Evolutionary conservation across 1,140 invertebrate genomes (phyloP).

Genomic region (Drosophila micromelanica): DNA sequence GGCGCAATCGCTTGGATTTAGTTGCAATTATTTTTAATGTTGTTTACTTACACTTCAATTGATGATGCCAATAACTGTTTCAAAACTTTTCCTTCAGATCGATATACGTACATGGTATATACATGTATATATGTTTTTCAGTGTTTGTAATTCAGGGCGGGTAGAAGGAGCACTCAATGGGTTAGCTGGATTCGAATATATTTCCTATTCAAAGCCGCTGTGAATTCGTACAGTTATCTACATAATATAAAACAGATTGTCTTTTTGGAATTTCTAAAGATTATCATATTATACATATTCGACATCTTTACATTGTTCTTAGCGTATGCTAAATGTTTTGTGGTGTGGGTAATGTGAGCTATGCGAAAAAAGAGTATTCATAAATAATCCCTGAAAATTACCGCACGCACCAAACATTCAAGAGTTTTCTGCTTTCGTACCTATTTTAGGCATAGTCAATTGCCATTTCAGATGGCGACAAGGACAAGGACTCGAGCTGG

Average conservation of each 20-base stretch:
- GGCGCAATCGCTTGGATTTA: conserved; percentile 80
- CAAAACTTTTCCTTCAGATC: conserved; percentile 71
- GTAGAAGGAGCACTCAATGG: neutral
- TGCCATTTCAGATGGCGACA: conserved; percentile 51
- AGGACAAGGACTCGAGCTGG: conserved; percentile 46
- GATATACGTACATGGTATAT: conserved; percentile 36
- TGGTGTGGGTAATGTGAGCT: conserved; percentile 11
- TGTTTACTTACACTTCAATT: conserved; percentile 83
- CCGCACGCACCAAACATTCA: conserved; percentile 51
- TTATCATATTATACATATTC: no score
- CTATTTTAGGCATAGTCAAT: conserved; percentile 66
- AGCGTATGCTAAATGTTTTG: conserved; percentile 1
- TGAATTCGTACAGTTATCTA: neutral
- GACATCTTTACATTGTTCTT: neutral
- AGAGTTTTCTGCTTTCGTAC: neutral
- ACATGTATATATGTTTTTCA: conserved; percentile 34
- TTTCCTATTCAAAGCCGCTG: conserved; percentile 14
- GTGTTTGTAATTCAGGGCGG: conserved; percentile 15
- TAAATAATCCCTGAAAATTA: conserved; percentile 56
- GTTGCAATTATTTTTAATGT: conserved; percentile 84
- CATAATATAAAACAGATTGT: neutral
- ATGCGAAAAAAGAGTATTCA: conserved; percentile 42
- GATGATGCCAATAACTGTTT: conserved; percentile 83
- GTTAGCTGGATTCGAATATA: neutral
- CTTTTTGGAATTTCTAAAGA: neutral